Evolutionary conservation across 2,797 vertebrate species (phyloP).

Genomic region (Tokudaia tokunoshimensis): DNA sequence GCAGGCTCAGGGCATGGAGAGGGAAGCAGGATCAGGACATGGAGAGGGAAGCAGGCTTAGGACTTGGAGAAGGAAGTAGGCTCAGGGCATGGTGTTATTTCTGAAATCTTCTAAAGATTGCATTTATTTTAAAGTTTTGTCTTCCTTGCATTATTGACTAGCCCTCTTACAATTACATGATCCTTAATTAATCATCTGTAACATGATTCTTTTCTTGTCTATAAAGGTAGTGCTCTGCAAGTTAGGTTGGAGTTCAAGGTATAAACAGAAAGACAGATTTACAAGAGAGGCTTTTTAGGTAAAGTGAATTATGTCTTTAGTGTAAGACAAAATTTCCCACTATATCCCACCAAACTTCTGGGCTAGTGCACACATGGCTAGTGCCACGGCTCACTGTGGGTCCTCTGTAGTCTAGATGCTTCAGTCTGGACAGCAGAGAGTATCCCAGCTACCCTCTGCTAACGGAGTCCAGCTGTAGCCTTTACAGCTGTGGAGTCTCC

Average conservation of each 20-base stretch:
- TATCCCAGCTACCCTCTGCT: neutral
- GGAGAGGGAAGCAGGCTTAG: neutral
- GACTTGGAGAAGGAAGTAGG: neutral
- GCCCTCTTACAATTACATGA: neutral
- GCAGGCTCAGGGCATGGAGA: neutral
- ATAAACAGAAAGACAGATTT: neutral
- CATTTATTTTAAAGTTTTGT: constrained; percentile 39
- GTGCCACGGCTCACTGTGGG: neutral
- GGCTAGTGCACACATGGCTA: neutral
- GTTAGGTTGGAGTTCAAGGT: neutral
- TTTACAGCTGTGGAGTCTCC: neutral
- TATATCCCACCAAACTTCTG: constrained; percentile 12
- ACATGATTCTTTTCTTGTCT: neutral
- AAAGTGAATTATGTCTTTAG: neutral
- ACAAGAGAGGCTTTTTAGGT: neutral
- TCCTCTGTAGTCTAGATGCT: constrained; percentile 12
- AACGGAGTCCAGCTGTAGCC: neutral
- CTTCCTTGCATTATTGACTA: neutral
- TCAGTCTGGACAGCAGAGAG: constrained; percentile 6
- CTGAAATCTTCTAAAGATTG: neutral
- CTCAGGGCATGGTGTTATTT: neutral
- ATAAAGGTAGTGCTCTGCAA: neutral
- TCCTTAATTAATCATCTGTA: constrained; percentile 7
- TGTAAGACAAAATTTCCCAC: neutral
- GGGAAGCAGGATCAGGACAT: neutral